Base-by-base conservation (phyloP, 2,888 invertebrate genomes). In the Synanthedon vespiformis region DNA sequence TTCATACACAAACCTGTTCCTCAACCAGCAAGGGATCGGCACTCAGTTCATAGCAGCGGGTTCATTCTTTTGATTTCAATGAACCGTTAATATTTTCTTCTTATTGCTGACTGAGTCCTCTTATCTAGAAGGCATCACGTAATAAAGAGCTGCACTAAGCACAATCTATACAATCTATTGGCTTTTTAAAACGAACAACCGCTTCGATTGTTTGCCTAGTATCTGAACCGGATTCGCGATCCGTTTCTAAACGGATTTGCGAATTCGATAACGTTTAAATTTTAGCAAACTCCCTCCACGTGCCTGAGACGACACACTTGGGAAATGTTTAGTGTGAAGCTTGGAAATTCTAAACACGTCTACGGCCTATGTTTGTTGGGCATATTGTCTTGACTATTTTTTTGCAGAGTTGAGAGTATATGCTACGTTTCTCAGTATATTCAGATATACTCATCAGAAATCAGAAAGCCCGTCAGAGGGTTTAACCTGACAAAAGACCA, bases 1-100 rank as follows among this genome's bases (percentile, higher is more conserved):
- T 34, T 34, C 34, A 34, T 34, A 34, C 34, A 34, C 34, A 73
- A 85, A 86, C 86, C 80, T 81, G 86, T 86, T 86, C 80, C 75
- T 68, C 62, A 59, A 63, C 58, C 60, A 58, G 57, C 56, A 64
- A 62, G 66, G 63, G 55, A 62, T 63, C 67, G 66, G 73, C 34
- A 34, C 34, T 34, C 27, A 78, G 70, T 72, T 75, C 77, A 77
- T 78, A 22, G 73, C 71, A 63, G 63, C 67, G 63, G 59, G 65
- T 66, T 65, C 65, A 68, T 71, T 80, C 76, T 83, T 83, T 82
- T 80, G 78, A 76, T 85, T 85, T 82, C 83, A 82, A 84, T 85
- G 80, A 84, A 86, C 86, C 85, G 86, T 85, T 87, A 85, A 84
- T 71, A 75, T 70, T 76, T 70, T 77, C 76, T 77, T 78, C 70